Evolutionary conservation across 1,140 invertebrate genomes (phyloP).

Genomic region (Achatina immaculata): DNA sequence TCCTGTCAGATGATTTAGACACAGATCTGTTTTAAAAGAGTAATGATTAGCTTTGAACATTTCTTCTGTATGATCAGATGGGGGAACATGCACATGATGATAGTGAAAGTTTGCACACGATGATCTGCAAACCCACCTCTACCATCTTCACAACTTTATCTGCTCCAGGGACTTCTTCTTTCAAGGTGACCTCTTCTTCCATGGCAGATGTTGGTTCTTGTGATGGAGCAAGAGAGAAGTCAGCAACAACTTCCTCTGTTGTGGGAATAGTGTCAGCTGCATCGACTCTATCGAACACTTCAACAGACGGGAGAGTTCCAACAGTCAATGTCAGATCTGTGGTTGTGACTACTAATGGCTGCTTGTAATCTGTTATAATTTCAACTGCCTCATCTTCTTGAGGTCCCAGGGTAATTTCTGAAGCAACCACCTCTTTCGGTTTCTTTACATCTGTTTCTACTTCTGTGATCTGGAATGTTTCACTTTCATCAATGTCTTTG

Average conservation of each 20-base stretch:
- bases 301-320: background rate
- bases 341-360: background rate
- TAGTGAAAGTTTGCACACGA: conserved; percentile 10
- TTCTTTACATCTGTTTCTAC: background rate
- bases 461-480: background rate
- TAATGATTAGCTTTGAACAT: too few relatives aligned
- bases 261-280: background rate
- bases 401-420: background rate
- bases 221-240: background rate
- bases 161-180: conserved; percentile 26
- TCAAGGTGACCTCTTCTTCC: conserved; percentile 37
- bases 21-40: too few relatives aligned
- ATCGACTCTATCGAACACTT: background rate
- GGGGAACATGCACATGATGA: too few relatives aligned
- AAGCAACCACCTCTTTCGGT: background rate
- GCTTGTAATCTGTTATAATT: background rate
- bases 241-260: background rate
- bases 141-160: conserved; percentile 41
- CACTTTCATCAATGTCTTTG: conserved; percentile 37
- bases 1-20: too few relatives aligned
- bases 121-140: conserved; percentile 38
- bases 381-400: background rate
- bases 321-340: background rate
- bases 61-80: too few relatives aligned
- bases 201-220: background rate